Evolutionary conservation across 1,140 invertebrate species (phyloP).

Genomic region (Cydia pomonella): DNA sequence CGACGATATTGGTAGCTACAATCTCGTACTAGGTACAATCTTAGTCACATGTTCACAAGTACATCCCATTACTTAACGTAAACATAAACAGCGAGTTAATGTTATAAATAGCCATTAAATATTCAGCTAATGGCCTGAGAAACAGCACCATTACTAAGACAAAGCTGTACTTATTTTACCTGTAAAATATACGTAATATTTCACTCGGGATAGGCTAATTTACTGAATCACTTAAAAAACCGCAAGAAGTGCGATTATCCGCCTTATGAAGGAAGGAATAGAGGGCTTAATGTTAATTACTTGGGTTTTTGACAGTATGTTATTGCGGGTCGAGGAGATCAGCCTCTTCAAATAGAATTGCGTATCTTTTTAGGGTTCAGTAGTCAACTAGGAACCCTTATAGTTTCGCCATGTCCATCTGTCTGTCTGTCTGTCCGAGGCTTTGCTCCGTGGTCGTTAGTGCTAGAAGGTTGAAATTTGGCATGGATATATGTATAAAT

Average conservation of each 20-base stretch:
- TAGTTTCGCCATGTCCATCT: too few species aligned
- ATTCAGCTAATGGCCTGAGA: constrained; percentile 32
- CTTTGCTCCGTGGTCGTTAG: too few species aligned
- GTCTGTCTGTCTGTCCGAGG: too few species aligned
- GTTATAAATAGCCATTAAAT: constrained; percentile 29
- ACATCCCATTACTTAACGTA: background rate
- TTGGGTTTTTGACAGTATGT: constrained; percentile 25
- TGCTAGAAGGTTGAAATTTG: too few species aligned
- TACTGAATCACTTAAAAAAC: constrained; percentile 32
- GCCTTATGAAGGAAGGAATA: background rate
- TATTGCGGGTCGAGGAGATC: background rate
- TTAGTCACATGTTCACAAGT: background rate
- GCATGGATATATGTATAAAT: too few species aligned
- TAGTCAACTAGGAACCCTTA: too few species aligned
- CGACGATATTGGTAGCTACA: background rate
- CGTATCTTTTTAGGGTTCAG: too few species aligned
- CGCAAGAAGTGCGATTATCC: constrained; percentile 13
- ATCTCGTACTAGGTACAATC: background rate
- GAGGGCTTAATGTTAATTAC: constrained; percentile 7
- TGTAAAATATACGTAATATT: constrained; percentile 33
- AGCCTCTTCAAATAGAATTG: background rate
- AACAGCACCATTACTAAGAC: constrained; percentile 30
- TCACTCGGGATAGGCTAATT: constrained; percentile 19
- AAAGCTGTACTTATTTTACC: constrained; percentile 32
- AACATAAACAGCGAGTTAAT: constrained; percentile 28